Evolutionary conservation across 2,113 vertebrate species (phyloP), one percentile per base, ranked within the genome.

Genomic region (Orientallactaga bullata): DNA sequence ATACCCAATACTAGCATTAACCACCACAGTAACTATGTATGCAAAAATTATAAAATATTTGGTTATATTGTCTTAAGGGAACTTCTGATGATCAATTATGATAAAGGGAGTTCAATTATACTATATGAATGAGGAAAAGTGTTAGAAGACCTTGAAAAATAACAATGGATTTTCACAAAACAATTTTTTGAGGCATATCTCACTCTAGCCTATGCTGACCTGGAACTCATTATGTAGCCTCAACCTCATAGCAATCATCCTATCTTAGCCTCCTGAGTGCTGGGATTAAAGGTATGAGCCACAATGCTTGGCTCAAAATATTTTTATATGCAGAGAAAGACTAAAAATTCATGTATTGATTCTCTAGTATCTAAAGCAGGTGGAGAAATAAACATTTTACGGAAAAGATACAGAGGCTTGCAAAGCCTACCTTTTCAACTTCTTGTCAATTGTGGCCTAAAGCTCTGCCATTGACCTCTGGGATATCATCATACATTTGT

Each of bases 291-390:
- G 10, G 55, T 11, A 55, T 55, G 15, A 55, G 15, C 12, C 55
- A 55, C 55, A 6, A 55, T 55, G 55, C 12, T 55, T 55, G 55
- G 10, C 55, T 55, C 11, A 55, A 16, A 7, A 61, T 84, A 11
- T 69, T 80, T 79, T 74, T 58, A 69, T 61, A 47, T 58, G 68
- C 20, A 51, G 5, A 77, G 32, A 93, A 60, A 63, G 39, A 79
- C 55, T 86, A 35, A 89, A 85, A 55, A 81, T 35, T 63, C 13
- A 63, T 90, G 32, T 47, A 61, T 10, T 28, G 51, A 94, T 88
- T 68, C 26, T 84, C 1, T 79, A 88, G 66, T 78, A 60, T 60
- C 1, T 85, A 73, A 92, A 71, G 80, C 1, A 72, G 4, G 0
- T 26, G 32, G 32, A 65, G 30, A 84, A 90, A 51, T 32, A 91